Conservation (phyloP, 2,888 invertebrate species). For the Rhagium mordax region DNA sequence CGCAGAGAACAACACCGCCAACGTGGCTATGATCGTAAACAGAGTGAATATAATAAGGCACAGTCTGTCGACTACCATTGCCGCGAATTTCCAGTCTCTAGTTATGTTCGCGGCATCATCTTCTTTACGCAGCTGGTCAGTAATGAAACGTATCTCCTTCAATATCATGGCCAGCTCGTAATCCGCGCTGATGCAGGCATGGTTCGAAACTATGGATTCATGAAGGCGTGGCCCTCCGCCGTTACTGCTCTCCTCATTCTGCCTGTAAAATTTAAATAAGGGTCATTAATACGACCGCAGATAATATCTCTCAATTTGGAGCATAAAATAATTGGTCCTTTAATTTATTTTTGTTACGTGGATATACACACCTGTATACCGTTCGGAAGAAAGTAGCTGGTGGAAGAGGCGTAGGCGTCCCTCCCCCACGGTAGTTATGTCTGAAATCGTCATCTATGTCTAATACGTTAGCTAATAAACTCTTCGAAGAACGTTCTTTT, state of each 20-base stretch:
- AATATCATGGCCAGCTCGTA: conserved; percentile 96
- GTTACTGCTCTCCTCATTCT: conserved; percentile 71
- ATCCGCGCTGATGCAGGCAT: conserved; percentile 92
- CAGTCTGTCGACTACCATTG: conserved; percentile 99
- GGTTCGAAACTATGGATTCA: conserved; percentile 82
- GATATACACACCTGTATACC: conserved; percentile 86
- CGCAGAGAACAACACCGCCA: conserved; percentile 96
- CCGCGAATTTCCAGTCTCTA: conserved; percentile 99
- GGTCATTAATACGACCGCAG: not conserved
- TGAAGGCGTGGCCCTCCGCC: conserved; percentile 79
- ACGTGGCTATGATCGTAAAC: conserved; percentile 97
- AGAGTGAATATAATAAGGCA: conserved; percentile 99
- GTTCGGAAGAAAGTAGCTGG: conserved; percentile 80
- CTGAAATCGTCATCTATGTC: conserved; percentile 98
- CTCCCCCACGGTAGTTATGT: conserved; percentile 82
- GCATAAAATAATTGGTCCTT: too few relatives aligned
- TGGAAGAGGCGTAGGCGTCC: conserved; percentile 72
- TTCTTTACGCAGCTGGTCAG: conserved; percentile 94
- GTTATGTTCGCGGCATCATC: conserved; percentile 95
- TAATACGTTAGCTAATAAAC: conserved; percentile 95
- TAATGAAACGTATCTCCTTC: conserved; percentile 94
- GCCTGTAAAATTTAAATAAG: conserved; percentile 62
- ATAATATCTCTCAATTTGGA: too few relatives aligned
- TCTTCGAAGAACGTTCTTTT: conserved; percentile 86
- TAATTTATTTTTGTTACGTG: too few relatives aligned